Percentiles rank a stretch among this genome's conserved stretches.
Evolutionary conservation across 2,113 vertebrate species (phyloP).

Genomic region (Promerops cafer): DNA sequence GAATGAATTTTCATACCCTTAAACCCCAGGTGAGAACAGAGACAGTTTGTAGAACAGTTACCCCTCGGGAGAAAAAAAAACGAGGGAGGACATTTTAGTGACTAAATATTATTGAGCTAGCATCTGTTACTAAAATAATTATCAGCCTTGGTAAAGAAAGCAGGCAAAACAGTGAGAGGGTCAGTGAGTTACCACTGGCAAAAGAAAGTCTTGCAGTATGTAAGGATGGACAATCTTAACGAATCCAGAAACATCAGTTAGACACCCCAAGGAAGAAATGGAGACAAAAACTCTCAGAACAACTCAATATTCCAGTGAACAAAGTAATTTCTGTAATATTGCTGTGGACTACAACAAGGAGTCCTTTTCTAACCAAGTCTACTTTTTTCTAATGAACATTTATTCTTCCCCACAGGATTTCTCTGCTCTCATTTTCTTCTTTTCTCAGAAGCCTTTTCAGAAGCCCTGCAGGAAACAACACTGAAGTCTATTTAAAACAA

Average conservation of each 20-base stretch:
- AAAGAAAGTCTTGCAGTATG: background rate
- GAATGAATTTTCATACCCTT: background rate
- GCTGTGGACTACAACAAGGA: background rate
- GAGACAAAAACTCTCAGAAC: background rate
- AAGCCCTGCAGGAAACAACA: background rate
- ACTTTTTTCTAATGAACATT: background rate
- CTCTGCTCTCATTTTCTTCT: background rate
- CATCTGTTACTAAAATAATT: slow-evolving; percentile 46
- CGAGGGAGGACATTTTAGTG: background rate
- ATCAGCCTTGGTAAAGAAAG: slow-evolving; percentile 10
- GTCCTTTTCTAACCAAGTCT: background rate
- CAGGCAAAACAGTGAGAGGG: background rate
- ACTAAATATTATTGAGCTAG: slow-evolving; percentile 13
- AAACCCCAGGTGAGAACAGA: background rate
- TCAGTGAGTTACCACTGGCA: background rate
- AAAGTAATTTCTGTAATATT: background rate
- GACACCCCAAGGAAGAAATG: background rate
- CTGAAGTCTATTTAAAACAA: background rate
- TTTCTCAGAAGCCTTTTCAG: background rate
- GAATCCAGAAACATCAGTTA: slow-evolving; percentile 14
- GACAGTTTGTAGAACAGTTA: background rate
- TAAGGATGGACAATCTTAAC: background rate
- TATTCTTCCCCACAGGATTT: background rate
- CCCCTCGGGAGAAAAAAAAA: slow-evolving; percentile 42
- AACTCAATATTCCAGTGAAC: background rate